Evolutionary conservation across 2,797 vertebrate species (phyloP).

Genomic region (Sorex maritimensis): DNA sequence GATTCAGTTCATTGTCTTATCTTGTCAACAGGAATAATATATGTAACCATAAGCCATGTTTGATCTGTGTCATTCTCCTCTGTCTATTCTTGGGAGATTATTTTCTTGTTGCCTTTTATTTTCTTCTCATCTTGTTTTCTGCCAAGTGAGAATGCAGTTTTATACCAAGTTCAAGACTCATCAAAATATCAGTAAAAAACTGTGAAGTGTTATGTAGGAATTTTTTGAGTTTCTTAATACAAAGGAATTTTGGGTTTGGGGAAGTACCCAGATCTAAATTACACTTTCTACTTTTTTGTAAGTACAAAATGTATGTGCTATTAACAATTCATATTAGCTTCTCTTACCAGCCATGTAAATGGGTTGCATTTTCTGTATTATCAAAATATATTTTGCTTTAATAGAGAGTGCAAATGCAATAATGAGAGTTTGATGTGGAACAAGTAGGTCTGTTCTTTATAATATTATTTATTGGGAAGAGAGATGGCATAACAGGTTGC

Average conservation of each 20-base stretch:
- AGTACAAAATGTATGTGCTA: not conserved
- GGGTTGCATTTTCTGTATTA: not conserved
- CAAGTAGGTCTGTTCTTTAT: not conserved
- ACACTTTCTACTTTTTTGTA: not conserved
- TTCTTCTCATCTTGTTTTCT: conserved; percentile 35
- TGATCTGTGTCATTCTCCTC: not conserved
- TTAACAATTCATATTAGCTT: not conserved
- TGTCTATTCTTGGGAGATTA: not conserved
- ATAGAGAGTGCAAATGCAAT: not conserved
- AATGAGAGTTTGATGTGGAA: not conserved
- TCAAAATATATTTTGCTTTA: not conserved
- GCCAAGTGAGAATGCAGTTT: not conserved
- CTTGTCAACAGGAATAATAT: conserved; percentile 6
- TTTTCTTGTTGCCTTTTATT: not conserved
- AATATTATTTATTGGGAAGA: not conserved
- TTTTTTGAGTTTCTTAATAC: conserved; percentile 12
- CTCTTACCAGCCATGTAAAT: not conserved
- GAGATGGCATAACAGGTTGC: not conserved
- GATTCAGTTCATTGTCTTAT: not conserved
- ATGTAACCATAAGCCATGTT: not conserved
- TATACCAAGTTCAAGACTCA: not conserved
- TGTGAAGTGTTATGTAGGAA: not conserved
- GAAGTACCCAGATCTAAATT: not conserved
- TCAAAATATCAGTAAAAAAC: not conserved
- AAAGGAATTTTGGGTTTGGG: conserved; percentile 12